Percentiles rank a stretch among this genome's conserved stretches.
phyloP scores from a whole-genome alignment of 2,888 invertebrate species.

The Mantis religiosa region DNA sequence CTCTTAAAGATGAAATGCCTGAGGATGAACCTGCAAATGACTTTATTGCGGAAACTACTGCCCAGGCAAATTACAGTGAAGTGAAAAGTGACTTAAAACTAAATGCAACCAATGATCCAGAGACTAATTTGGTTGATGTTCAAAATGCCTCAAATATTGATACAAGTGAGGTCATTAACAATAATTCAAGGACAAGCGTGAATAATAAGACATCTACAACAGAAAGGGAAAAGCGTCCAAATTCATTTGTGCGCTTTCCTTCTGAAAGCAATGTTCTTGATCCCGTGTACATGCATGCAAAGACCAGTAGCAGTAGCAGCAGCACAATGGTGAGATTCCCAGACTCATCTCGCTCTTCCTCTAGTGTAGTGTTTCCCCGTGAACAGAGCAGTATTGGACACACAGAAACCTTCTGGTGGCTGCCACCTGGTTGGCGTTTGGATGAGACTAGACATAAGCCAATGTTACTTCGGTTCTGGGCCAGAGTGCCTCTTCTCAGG shows the following conservation, averaged over 20 bases:
- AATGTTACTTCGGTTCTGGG: slow-evolving; percentile 16
- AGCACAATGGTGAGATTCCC: background rate
- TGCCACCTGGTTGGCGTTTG: slow-evolving; percentile 20
- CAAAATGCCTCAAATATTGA: background rate
- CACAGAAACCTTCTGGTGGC: slow-evolving; percentile 19
- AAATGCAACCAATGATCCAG: background rate
- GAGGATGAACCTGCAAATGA: background rate
- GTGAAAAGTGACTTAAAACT: background rate
- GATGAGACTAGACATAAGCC: slow-evolving; percentile 19
- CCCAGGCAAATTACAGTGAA: background rate
- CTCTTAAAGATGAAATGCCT: background rate
- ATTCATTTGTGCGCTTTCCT: background rate
- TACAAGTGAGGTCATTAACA: background rate
- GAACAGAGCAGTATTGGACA: background rate
- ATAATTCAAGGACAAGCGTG: background rate
- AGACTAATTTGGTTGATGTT: background rate
- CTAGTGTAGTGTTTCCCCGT: slow-evolving; percentile 1
- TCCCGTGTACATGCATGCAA: background rate
- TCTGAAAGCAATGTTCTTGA: background rate
- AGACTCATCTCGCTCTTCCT: background rate
- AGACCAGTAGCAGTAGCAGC: background rate
- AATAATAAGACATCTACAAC: background rate
- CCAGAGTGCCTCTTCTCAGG: background rate
- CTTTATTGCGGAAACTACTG: background rate
- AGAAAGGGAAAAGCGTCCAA: background rate